phyloP scores from a whole-genome alignment of 2,797 vertebrate genomes.

The Sebastes glaucus region DNA sequence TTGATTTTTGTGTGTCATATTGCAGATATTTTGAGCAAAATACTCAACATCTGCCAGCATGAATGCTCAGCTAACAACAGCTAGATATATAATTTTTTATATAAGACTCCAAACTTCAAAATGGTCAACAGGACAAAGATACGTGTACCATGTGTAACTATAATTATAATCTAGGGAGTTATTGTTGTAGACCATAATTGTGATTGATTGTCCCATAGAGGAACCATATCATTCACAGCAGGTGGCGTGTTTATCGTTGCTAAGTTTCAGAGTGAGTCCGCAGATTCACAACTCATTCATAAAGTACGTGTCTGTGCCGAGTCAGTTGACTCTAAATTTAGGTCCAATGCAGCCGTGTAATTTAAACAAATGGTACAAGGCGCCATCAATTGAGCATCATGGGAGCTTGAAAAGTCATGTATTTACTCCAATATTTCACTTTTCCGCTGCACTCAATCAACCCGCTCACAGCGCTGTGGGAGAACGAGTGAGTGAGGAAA shows the following conservation, averaged over 20 bases:
- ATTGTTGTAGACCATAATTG: constrained; percentile 8
- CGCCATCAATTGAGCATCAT: constrained; percentile 27
- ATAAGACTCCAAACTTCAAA: not conserved
- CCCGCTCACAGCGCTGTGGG: constrained; percentile 4
- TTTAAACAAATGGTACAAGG: constrained; percentile 53
- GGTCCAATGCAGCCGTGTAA: constrained; percentile 21
- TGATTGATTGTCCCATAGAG: constrained; percentile 27
- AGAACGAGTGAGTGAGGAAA: constrained; percentile 62
- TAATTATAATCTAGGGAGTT: not conserved
- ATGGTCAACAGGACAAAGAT: not conserved
- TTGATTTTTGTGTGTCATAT: not conserved
- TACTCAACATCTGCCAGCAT: not conserved
- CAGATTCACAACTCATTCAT: constrained; percentile 57
- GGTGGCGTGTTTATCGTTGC: constrained; percentile 44
- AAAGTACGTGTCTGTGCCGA: constrained; percentile 43
- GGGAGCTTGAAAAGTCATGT: constrained; percentile 57
- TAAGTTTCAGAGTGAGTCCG: constrained; percentile 21
- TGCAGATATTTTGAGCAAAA: not conserved
- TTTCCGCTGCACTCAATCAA: constrained; percentile 58
- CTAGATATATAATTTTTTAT: not conserved
- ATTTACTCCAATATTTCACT: constrained; percentile 66
- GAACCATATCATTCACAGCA: constrained; percentile 13
- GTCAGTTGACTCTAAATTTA: constrained; percentile 41
- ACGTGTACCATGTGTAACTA: not conserved
- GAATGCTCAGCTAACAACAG: not conserved